Percentiles rank a stretch among this genome's conserved stretches.
These are phyloP conservation scores for Tolmerus cingulatus DNA, from an alignment of 2,888 invertebrate species.

Conservation along the genomic window DNA sequence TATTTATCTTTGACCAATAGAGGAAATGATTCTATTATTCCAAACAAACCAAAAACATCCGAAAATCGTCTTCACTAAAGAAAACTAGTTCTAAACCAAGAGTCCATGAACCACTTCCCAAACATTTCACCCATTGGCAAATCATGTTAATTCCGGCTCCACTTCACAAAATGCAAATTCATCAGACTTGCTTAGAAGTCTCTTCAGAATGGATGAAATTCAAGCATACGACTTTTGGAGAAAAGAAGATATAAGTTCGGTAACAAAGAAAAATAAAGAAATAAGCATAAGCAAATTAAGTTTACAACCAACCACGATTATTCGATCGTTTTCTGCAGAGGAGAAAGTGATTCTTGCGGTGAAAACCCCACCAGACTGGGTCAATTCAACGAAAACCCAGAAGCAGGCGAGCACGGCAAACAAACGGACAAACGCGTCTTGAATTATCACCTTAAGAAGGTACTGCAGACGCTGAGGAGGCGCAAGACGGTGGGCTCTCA, in stretches of 20 bases:
- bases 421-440: constrained; percentile 7
- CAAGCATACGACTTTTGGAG: neutral
- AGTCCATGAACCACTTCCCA: neutral
- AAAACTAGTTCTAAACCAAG: neutral
- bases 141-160: neutral
- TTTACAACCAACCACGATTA: neutral
- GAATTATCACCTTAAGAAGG: constrained; percentile 22
- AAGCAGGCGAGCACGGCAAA: neutral
- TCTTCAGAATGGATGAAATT: neutral
- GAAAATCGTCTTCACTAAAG: neutral
- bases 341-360: constrained; percentile 49
- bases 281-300: neutral
- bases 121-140: neutral
- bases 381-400: constrained; percentile 41
- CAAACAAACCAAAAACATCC: neutral
- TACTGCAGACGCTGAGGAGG: neutral
- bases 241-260: neutral
- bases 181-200: neutral
- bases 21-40: neutral
- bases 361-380: constrained; percentile 47
- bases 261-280: neutral
- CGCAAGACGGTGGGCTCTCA: neutral
- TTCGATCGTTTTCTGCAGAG: constrained; percentile 17
- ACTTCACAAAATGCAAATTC: neutral
- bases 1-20: neutral